Percentiles rank a stretch among this genome's conserved stretches.
These are phyloP conservation scores for Ophion costatus DNA, from an alignment of 2,888 invertebrate genomes.

Conservation along the genomic window DNA sequence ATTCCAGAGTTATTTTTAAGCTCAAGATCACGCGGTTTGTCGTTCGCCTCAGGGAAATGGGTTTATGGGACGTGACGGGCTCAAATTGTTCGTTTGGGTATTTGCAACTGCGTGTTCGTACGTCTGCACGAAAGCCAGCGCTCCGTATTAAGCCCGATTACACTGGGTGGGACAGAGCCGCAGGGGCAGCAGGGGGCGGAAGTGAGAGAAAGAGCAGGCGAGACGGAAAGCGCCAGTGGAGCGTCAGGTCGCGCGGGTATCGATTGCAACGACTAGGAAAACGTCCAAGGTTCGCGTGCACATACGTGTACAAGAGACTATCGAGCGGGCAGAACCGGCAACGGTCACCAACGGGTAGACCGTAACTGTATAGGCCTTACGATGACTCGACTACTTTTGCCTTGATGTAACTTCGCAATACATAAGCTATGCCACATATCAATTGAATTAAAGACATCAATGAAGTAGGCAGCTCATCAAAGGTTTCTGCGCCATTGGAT, in stretches of 20 bases:
- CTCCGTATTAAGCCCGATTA: conserved; percentile 10
- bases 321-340: conserved; percentile 56
- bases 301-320: conserved; percentile 41
- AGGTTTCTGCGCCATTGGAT: not conserved
- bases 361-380: conserved; percentile 34
- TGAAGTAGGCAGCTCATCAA: not conserved
- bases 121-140: conserved; percentile 31
- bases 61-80: conserved; percentile 20
- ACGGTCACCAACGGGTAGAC: conserved; percentile 51
- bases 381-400: conserved; percentile 21
- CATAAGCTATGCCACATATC: not conserved
- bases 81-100: not conserved
- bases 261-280: conserved; percentile 65
- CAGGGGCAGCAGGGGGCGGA: conserved; percentile 10
- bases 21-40: conserved; percentile 20
- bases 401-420: not conserved
- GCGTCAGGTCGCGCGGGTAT: conserved; percentile 62
- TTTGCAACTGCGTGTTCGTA: conserved; percentile 14
- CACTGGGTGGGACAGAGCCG: not conserved
- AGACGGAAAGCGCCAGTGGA: conserved; percentile 47
- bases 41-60: conserved; percentile 36
- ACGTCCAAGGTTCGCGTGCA: conserved; percentile 64
- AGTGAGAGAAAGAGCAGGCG: conserved; percentile 37
- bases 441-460: not conserved
- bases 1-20: conserved; percentile 32